Evolutionary conservation across 2,113 vertebrate species (phyloP), one percentile per base, ranked within the genome.

Genomic region (Azemiops feae): DNA sequence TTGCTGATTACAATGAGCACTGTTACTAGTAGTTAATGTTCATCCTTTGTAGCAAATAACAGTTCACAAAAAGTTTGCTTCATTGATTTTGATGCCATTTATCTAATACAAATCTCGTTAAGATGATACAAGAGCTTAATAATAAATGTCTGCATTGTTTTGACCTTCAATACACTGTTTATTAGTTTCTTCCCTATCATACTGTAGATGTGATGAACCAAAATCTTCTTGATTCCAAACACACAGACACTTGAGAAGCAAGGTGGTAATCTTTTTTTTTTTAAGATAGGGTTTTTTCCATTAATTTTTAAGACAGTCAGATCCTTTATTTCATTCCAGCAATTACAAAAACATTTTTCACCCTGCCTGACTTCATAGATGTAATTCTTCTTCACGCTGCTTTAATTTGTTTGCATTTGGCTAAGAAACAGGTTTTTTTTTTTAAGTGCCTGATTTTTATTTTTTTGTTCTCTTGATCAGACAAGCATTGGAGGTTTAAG

Each of bases 321-420:
- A 97, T 96, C 23, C 45, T 20, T 89, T 89, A 95, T 94, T 94
- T 85, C 57, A 87, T 96, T 96, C 95, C 96, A 96, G 89, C 93
- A 97, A 96, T 95, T 89, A 93, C 86, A 89, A 90, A 89, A 91
- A 0, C 0, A 94, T 95, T 64, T 95, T 97, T 95, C 96, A 97
- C 95, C 96, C 96, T 96, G 96, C 92, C 94, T 97, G 96, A 97
- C 96, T 97, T 91, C 92, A 93, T 97, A 98, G 97, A 97, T 97
- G 97, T 94, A 95, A 96, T 91, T 96, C 94, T 96, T 97, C 96
- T 95, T 93, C 94, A 96, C 88, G 94, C 74, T 95, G 97, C 95
- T 94, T 95, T 96, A 95, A 97, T 97, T 97, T 97, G 96, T 96
- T 96, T 97, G 95, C 92, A 34, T 94, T 96, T 98, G 97, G 97